Percentiles rank a stretch among this genome's conserved stretches.
Evolutionary conservation across 2,888 invertebrate species (phyloP).

Genomic region (Clivina fossor): DNA sequence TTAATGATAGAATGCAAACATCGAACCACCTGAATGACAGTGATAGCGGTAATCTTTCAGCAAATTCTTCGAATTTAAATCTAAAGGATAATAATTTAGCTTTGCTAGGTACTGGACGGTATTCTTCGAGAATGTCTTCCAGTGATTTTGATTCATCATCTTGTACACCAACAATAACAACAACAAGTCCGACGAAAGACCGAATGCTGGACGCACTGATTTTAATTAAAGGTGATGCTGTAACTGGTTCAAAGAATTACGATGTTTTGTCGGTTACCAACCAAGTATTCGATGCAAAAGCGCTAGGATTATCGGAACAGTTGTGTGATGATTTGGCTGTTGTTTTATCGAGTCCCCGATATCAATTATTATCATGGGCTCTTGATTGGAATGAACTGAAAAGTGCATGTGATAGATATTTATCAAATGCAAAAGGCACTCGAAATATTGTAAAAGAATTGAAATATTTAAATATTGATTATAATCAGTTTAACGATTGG

Average conservation of each 20-base stretch:
- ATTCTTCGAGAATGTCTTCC: conserved; percentile 13
- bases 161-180: background rate
- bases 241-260: conserved; percentile 50
- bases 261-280: conserved; percentile 49
- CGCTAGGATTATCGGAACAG: conserved; percentile 65
- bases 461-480: conserved; percentile 74
- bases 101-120: conserved; percentile 32
- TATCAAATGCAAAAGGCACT: conserved; percentile 61
- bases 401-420: conserved; percentile 59
- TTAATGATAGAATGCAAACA: background rate
- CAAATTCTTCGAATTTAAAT: conserved; percentile 41
- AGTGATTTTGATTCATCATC: background rate
- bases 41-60: too few relatives aligned
- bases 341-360: conserved; percentile 68
- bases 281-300: conserved; percentile 58
- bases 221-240: conserved; percentile 57
- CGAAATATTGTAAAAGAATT: conserved; percentile 69
- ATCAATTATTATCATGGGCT: conserved; percentile 72
- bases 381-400: conserved; percentile 62
- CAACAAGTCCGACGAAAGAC: conserved; percentile 12
- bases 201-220: conserved; percentile 52
- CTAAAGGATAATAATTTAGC: conserved; percentile 16
- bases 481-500: conserved; percentile 65
- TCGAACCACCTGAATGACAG: conserved; percentile 27
- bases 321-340: conserved; percentile 72